Conservation (phyloP, 2,888 invertebrate genomes). For the Acrocyrtus sp. region DNA sequence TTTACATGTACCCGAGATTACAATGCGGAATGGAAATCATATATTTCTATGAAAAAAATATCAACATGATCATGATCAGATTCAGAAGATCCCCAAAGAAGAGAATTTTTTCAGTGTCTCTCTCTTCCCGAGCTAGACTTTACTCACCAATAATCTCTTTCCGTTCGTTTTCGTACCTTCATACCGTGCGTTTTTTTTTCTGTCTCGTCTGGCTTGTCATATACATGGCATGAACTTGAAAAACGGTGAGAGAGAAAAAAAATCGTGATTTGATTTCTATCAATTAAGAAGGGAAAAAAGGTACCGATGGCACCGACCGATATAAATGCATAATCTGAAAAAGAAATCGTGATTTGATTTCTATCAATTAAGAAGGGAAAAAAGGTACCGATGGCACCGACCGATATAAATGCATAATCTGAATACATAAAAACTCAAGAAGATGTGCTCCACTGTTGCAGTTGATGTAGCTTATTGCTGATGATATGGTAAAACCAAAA, state of each 20-base stretch:
- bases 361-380: conserved; percentile 42
- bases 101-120: not conserved
- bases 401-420: conserved; percentile 32
- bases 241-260: conserved; percentile 9
- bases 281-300: conserved; percentile 41
- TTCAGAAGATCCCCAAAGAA: conserved; percentile 4
- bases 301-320: conserved; percentile 41
- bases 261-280: conserved; percentile 54
- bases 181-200: too few relatives aligned
- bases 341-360: conserved; percentile 53
- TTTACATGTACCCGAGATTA: not conserved
- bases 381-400: conserved; percentile 43
- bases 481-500: conserved; percentile 46
- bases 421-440: conserved; percentile 27
- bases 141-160: too few relatives aligned
- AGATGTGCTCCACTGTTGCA: not conserved
- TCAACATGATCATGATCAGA: conserved; percentile 18
- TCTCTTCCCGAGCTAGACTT: too few relatives aligned
- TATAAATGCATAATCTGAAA: conserved; percentile 29
- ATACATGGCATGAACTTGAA: conserved; percentile 11
- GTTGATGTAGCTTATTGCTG: not conserved
- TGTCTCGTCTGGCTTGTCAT: conserved; percentile 17
- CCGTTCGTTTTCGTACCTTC: too few relatives aligned
- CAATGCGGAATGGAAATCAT: not conserved
- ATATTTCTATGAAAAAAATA: not conserved